Evolutionary conservation across 2,888 invertebrate species (phyloP), one percentile per base, ranked within the genome.

Genomic region (Noctua janthe): DNA sequence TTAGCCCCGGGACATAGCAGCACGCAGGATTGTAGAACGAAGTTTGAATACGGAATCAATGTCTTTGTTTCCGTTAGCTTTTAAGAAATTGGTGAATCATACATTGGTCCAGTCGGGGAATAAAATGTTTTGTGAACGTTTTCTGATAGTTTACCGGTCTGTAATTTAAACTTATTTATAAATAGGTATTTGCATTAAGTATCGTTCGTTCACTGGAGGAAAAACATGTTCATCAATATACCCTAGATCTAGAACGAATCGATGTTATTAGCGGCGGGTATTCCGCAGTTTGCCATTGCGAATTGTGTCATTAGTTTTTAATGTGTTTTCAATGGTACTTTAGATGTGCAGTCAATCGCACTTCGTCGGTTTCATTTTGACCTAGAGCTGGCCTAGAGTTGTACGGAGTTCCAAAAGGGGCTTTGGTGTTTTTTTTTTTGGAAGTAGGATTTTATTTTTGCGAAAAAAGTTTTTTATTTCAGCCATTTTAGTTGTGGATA

Each of bases 41-140:
- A 69, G 39, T 66, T 81, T 23, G 85, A 86, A 86, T 81, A 87
- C 43, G 39, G 51, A 86, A 87, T 84, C 67, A 39, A 75, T 73
- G 43, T 51, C 5, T 70, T 72, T 74, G 39, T 54, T 75, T 66
- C 66, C 59, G 66, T 62, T 43, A n/a, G 11, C n/a, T 71, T 69
- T 59, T 10, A 73, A 47, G 17, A 81, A 85, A 72, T 62, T 20
- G 11, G 47, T 77, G 54, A 83, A 56, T 77, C 47, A 35, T 35
- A 35, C 13, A 10, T 6, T 76, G 29, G 47, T 69, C n/a, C 5
- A 35, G n/a, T 56, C 13, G 6, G 17, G 3, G 20, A n/a, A 17
- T 23, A 47, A 43, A 13, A 76, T 47, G n/a, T n/a, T 59, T 76
- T 35, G 56, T 59, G 47, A 59, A 54, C 29, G 2, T 4, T 51